phyloP scores from a whole-genome alignment of 2,888 invertebrate species.

The Eudasyphora cyanicolor region DNA sequence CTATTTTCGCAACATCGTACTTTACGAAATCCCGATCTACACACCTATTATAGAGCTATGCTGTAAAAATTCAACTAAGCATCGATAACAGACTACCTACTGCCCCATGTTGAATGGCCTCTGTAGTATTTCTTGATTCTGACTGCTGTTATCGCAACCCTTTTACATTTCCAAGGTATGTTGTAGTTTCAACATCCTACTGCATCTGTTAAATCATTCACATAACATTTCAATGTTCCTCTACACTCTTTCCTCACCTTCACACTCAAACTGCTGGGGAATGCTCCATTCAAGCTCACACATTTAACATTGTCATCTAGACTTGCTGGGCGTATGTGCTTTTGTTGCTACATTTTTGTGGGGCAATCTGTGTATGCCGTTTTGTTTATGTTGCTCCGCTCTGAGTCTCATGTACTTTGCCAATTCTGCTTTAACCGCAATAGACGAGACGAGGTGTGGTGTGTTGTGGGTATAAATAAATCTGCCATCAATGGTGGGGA shows the following conservation, averaged over 20 bases:
- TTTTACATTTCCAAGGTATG: too few relatives aligned
- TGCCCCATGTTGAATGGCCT: too few relatives aligned
- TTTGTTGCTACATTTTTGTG: not conserved
- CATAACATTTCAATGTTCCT: too few relatives aligned
- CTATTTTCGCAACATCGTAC: too few relatives aligned
- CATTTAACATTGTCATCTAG: slow-evolving; percentile 10
- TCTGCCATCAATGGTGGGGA: slow-evolving; percentile 8
- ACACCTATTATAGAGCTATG: too few relatives aligned
- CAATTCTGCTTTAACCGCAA: slow-evolving; percentile 25
- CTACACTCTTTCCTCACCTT: slow-evolving; percentile 5
- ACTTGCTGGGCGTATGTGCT: slow-evolving; percentile 54
- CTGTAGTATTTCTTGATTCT: too few relatives aligned
- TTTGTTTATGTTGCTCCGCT: slow-evolving; percentile 32
- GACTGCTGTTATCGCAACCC: not conserved
- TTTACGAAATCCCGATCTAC: too few relatives aligned
- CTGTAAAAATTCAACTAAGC: too few relatives aligned
- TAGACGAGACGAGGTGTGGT: too few relatives aligned
- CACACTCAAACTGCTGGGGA: not conserved
- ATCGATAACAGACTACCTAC: too few relatives aligned
- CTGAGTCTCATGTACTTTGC: slow-evolving; percentile 30
- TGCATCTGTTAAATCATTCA: too few relatives aligned
- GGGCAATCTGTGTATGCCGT: not conserved
- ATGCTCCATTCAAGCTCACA: not conserved
- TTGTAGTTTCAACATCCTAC: too few relatives aligned
- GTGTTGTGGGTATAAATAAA: not conserved